These are phyloP conservation scores for Linyphia triangularis DNA, from an alignment of 2,888 invertebrate species.

Conservation along the genomic window DNA sequence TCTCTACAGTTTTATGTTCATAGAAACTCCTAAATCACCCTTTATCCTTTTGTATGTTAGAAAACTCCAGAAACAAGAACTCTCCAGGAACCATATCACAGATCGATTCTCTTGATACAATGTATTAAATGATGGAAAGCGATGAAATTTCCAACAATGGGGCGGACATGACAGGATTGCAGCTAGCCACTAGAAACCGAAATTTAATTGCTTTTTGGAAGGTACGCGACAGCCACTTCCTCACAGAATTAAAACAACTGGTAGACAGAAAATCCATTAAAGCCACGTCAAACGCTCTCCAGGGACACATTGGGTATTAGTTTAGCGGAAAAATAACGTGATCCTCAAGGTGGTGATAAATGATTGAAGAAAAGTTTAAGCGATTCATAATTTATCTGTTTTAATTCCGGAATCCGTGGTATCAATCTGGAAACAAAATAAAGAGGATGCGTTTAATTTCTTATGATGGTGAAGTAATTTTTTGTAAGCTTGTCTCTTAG, in stretches of 20 bases:
- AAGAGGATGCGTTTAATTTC: too few relatives aligned
- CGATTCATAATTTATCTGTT: constrained; percentile 25
- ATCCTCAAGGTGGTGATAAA: constrained; percentile 29
- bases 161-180: constrained; percentile 8
- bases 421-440: constrained; percentile 10
- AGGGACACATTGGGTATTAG: not conserved
- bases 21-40: not conserved
- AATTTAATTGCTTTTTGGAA: constrained; percentile 66
- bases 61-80: not conserved
- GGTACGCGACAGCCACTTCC: constrained; percentile 25
- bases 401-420: constrained; percentile 17
- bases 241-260: constrained; percentile 26
- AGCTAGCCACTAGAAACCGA: constrained; percentile 35
- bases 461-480: too few relatives aligned
- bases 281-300: constrained; percentile 21
- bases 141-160: constrained; percentile 23
- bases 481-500: too few relatives aligned
- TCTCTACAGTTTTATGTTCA: not conserved
- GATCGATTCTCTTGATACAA: constrained; percentile 41
- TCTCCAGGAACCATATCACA: not conserved
- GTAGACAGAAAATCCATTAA: constrained; percentile 44
- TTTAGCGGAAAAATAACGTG: constrained; percentile 36
- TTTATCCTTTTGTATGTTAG: not conserved
- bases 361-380: constrained; percentile 50
- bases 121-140: constrained; percentile 18